phyloP scores from a whole-genome alignment of 2,797 vertebrate species.

The Hyperoplus immaculatus region DNA sequence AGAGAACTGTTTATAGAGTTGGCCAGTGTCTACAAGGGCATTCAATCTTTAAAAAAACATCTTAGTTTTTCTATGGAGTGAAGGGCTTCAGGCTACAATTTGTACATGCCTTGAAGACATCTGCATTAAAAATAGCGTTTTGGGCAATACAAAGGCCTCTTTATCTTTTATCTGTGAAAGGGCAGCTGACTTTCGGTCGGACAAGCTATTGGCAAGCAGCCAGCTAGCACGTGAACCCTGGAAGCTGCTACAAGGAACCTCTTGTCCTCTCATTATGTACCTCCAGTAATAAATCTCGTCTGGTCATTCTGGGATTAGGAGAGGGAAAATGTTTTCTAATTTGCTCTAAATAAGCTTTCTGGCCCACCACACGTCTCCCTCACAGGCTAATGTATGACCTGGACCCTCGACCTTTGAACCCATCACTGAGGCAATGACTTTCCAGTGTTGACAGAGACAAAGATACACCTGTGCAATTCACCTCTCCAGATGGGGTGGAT shows the following conservation, averaged over 20 bases:
- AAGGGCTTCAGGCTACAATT: slow-evolving; percentile 13
- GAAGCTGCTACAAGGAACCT: slow-evolving; percentile 52
- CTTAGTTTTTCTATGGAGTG: slow-evolving; percentile 21
- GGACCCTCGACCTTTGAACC: slow-evolving; percentile 26
- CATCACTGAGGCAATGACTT: slow-evolving; percentile 17
- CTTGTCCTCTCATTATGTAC: slow-evolving; percentile 54
- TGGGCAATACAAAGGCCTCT: slow-evolving; percentile 44
- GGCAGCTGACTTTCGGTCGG: slow-evolving; percentile 46
- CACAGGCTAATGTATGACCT: slow-evolving; percentile 26
- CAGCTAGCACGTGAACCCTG: slow-evolving; percentile 44
- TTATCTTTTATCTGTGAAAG: slow-evolving; percentile 30
- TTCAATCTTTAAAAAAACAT: slow-evolving; percentile 25
- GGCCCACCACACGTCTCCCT: slow-evolving; percentile 26
- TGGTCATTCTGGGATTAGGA: slow-evolving; percentile 59
- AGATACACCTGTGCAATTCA: slow-evolving; percentile 31
- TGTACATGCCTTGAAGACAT: slow-evolving; percentile 22
- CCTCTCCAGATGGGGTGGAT: not conserved
- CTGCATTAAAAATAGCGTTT: slow-evolving; percentile 15
- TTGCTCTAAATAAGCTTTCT: slow-evolving; percentile 29
- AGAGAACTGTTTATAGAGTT: not conserved
- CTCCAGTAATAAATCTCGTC: slow-evolving; percentile 43
- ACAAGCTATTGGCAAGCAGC: slow-evolving; percentile 34
- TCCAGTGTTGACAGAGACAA: slow-evolving; percentile 37
- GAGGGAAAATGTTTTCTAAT: slow-evolving; percentile 56
- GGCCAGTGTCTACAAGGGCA: not conserved